Conservation (phyloP, 2,113 vertebrate genomes). For the Peromyscus leucopus region DNA sequence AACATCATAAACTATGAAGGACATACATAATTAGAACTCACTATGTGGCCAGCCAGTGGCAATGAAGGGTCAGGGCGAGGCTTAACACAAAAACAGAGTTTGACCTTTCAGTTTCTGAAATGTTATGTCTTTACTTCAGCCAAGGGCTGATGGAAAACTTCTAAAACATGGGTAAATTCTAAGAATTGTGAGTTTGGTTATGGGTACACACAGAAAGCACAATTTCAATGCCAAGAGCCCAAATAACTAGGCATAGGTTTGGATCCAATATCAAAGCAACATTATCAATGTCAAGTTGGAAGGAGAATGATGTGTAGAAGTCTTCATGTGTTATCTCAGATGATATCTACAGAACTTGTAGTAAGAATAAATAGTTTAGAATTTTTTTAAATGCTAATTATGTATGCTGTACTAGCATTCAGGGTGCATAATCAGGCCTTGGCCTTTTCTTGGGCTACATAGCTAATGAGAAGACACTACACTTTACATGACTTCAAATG, state of each 20-base stretch:
- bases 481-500: neutral
- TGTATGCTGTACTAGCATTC: neutral
- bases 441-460: neutral
- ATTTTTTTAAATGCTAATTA: slow-evolving; percentile 15
- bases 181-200: neutral
- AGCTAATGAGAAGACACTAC: neutral
- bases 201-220: neutral
- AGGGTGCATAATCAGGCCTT: neutral
- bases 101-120: neutral
- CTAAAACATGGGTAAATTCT: neutral
- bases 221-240: neutral
- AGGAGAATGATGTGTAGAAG: neutral
- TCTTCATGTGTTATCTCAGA: neutral
- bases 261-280: neutral
- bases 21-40: neutral
- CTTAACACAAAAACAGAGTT: neutral
- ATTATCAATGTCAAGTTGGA: neutral
- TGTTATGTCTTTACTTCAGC: neutral
- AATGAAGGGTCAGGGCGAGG: neutral
- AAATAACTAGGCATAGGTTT: neutral
- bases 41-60: neutral
- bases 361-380: neutral
- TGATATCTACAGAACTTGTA: neutral
- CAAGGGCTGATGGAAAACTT: neutral
- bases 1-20: slow-evolving; percentile 54